Evolutionary conservation across 1,140 invertebrate species (phyloP).

Genomic region (Calycopis cecrops): DNA sequence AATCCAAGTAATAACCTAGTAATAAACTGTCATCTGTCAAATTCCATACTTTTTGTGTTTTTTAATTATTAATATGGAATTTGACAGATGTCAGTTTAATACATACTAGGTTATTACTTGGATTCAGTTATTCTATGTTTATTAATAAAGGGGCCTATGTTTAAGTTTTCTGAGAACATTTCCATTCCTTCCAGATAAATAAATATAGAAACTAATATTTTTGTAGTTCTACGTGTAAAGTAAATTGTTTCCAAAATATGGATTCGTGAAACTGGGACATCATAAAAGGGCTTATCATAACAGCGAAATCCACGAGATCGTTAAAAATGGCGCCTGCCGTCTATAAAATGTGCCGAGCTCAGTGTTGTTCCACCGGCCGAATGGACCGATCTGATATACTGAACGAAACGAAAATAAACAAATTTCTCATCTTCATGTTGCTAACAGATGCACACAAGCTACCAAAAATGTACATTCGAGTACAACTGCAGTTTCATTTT

Average conservation of each 20-base stretch:
- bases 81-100: no score
- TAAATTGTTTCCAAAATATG: background rate
- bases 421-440: conserved; percentile 31
- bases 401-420: conserved; percentile 40
- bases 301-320: conserved; percentile 4
- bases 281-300: conserved; percentile 15
- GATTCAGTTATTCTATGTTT: no score
- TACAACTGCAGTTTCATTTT: background rate
- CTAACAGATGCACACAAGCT: conserved; percentile 42
- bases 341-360: conserved; percentile 21
- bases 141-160: no score
- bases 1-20: no score
- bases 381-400: conserved; percentile 32
- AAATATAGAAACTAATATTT: no score
- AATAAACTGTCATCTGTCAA: no score
- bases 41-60: no score
- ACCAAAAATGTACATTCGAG: background rate
- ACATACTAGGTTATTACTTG: no score
- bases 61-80: no score
- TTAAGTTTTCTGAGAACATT: no score
- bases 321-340: conserved; percentile 20
- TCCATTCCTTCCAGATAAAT: no score
- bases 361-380: conserved; percentile 22
- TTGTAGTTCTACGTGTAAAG: no score
- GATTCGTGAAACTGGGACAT: conserved; percentile 7